Conservation (phyloP, 37 sponge, comb jelly and placozoan species). For the Hormiphora californensis region DNA sequence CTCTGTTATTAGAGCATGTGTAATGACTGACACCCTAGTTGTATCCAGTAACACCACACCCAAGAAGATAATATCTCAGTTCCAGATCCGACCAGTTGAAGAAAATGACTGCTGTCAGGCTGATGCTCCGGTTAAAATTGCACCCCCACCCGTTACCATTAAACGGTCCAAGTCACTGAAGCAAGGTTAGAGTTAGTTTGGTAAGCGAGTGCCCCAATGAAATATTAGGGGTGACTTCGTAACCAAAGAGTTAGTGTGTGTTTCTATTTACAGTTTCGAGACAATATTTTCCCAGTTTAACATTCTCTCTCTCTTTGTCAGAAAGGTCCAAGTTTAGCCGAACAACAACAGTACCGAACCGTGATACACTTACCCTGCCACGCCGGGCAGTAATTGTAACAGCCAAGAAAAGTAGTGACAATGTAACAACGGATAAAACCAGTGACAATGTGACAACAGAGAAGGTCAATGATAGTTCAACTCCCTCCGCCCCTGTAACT, state of each 20-base stretch:
- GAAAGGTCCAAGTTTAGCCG: not conserved
- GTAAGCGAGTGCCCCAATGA: too few relatives aligned
- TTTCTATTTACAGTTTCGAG: too few relatives aligned
- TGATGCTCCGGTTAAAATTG: slow-evolving; percentile 26
- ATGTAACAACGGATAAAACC: not conserved
- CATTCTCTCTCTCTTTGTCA: too few relatives aligned
- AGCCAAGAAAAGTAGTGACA: not conserved
- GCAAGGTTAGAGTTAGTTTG: too few relatives aligned
- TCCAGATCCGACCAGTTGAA: slow-evolving; percentile 6
- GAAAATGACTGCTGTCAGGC: not conserved
- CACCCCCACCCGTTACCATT: slow-evolving; percentile 18
- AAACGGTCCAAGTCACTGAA: slow-evolving; percentile 28
- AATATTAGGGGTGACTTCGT: too few relatives aligned
- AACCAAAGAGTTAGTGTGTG: too few relatives aligned
- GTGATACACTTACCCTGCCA: not conserved
- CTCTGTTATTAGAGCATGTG: too few relatives aligned
- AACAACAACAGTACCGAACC: not conserved
- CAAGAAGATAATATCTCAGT: slow-evolving; percentile 47
- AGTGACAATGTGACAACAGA: not conserved
- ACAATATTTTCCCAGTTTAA: too few relatives aligned
- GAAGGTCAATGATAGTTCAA: not conserved
- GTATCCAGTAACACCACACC: not conserved
- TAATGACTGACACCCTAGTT: slow-evolving; percentile 54
- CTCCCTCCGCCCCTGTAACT: too few relatives aligned
- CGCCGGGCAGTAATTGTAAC: not conserved